Conservation (phyloP, 2,888 invertebrate species). For the Tinea pellionella region DNA sequence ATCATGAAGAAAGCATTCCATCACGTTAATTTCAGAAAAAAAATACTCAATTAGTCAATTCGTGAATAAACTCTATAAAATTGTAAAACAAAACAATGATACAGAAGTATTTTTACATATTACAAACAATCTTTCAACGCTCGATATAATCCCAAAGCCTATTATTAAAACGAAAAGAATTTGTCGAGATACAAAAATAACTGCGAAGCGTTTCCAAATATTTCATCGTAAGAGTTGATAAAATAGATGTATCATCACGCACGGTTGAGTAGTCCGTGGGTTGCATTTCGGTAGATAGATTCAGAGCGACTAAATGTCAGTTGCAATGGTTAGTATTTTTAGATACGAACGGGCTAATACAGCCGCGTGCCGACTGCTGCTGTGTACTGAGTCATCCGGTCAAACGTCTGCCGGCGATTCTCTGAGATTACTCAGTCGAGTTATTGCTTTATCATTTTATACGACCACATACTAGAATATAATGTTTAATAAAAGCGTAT, state of each 20-base stretch:
- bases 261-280: constrained; percentile 2
- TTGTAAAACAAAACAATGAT: neutral
- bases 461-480: neutral
- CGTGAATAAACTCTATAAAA: neutral
- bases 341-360: constrained; percentile 28
- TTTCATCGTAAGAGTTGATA: neutral
- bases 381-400: constrained; percentile 47
- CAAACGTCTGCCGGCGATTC: constrained; percentile 45
- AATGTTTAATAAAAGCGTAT: neutral
- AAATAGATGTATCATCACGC: constrained; percentile 9
- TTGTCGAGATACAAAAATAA: constrained; percentile 2
- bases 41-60: neutral
- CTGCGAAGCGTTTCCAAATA: neutral
- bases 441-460: constrained; percentile 2
- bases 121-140: neutral
- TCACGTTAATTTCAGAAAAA: neutral
- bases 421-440: neutral
- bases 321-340: constrained; percentile 52
- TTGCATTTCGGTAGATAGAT: constrained; percentile 32
- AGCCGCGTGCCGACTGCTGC: constrained; percentile 44
- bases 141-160: neutral
- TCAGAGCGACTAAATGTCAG: constrained; percentile 63
- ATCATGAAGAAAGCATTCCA: neutral
- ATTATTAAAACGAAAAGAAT: constrained; percentile 3
- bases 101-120: neutral